These are phyloP conservation scores for Caenorhabditis japonica DNA, from an alignment of 2,888 invertebrate genomes.

Conservation along the genomic window DNA sequence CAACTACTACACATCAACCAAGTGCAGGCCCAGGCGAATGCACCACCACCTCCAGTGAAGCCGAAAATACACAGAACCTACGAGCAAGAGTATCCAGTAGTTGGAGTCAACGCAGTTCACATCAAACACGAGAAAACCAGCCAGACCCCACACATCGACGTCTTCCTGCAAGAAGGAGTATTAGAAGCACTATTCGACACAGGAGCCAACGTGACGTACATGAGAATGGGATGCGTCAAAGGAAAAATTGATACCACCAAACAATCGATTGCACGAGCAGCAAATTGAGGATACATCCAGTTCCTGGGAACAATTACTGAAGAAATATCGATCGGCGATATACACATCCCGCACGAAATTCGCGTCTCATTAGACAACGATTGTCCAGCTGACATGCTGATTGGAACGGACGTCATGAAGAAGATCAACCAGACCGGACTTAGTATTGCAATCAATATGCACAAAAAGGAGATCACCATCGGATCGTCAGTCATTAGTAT, in stretches of 20 bases:
- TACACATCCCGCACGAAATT: background rate
- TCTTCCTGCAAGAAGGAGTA: background rate
- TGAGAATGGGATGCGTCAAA: background rate
- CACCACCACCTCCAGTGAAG: too few species aligned
- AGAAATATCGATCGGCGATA: background rate
- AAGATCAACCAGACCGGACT: conserved; percentile 7
- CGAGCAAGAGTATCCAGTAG: background rate
- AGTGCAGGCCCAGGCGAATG: too few species aligned
- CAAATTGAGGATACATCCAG: background rate
- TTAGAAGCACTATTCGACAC: conserved; percentile 4
- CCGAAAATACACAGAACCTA: background rate
- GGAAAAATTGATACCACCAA: background rate
- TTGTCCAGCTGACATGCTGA: conserved; percentile 8
- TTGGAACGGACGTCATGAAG: conserved; percentile 1
- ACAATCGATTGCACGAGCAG: background rate
- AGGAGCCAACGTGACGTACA: conserved; percentile 6
- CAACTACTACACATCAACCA: too few species aligned
- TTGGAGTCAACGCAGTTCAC: background rate
- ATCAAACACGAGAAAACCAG: background rate
- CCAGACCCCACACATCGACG: background rate
- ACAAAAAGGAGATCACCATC: background rate
- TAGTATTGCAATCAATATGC: too few species aligned
- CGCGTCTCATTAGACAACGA: background rate
- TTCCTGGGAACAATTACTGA: background rate
- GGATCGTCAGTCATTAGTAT: background rate